Conservation (phyloP, 2,888 invertebrate species). For the Parapristionchus giblindavisi region DNA sequence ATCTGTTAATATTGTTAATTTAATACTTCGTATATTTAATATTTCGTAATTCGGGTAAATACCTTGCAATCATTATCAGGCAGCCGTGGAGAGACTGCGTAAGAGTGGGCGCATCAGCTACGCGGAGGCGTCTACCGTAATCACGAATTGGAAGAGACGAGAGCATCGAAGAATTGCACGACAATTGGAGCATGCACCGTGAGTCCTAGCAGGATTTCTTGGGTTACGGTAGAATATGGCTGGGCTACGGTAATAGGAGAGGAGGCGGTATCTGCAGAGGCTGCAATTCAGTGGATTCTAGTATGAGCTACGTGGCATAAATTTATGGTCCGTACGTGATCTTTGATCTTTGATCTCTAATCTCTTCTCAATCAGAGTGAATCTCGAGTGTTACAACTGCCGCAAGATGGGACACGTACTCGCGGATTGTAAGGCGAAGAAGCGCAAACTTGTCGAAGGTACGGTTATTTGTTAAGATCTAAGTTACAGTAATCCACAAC, state of each 20-base stretch:
- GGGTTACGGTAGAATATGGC: background rate
- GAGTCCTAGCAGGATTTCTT: constrained; percentile 24
- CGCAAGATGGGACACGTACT: constrained; percentile 82
- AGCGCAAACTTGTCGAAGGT: constrained; percentile 31
- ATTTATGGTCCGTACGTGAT: no score
- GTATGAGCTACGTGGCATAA: background rate
- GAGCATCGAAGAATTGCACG: constrained; percentile 51
- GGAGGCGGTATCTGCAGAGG: background rate
- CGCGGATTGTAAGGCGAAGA: constrained; percentile 81
- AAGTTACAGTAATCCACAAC: no score
- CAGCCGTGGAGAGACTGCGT: constrained; percentile 9
- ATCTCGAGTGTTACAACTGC: constrained; percentile 79
- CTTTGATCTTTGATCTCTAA: no score
- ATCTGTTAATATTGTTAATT: no score
- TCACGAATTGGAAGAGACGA: constrained; percentile 56
- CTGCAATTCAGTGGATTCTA: background rate
- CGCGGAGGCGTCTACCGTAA: constrained; percentile 35
- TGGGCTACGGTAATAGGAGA: background rate
- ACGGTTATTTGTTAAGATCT: background rate
- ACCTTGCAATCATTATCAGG: background rate
- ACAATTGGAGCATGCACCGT: constrained; percentile 50
- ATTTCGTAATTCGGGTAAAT: no score
- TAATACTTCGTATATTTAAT: no score
- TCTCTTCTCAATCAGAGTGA: no score
- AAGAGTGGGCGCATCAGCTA: background rate